Evolutionary conservation across 2,113 vertebrate species (phyloP).

Genomic region (Ifrita kowaldi): DNA sequence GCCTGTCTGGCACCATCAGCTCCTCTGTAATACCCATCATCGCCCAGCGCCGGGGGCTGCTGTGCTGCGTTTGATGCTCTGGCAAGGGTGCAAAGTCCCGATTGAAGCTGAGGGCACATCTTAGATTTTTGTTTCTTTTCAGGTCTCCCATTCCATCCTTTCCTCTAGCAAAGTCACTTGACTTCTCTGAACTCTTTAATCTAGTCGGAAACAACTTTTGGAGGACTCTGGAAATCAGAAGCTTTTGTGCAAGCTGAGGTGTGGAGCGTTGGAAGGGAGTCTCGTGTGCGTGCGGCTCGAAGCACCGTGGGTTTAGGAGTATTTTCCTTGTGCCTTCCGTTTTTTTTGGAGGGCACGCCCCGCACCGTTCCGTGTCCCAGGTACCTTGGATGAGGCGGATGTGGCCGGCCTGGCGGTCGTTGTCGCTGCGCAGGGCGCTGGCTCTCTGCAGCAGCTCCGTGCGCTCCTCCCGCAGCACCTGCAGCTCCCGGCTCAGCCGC

Average conservation of each 20-base stretch:
- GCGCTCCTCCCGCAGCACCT: conserved; percentile 42
- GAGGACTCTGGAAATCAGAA: neutral
- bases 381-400: conserved; percentile 2
- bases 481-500: conserved; percentile 53
- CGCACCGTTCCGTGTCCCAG: rapidly evolving
- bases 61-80: rapidly evolving
- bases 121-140: neutral
- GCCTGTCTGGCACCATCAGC: rapidly evolving
- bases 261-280: rapidly evolving
- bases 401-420: conserved; percentile 58
- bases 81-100: neutral
- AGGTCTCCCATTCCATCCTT: neutral
- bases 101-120: neutral
- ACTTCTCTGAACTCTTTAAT: neutral
- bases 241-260: neutral
- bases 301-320: no score
- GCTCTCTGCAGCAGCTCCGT: conserved; percentile 60
- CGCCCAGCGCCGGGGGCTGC: rapidly evolving
- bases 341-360: rapidly evolving
- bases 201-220: rapidly evolving
- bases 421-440: conserved; percentile 74
- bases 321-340: rapidly evolving
- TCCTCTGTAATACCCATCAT: rapidly evolving
- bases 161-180: neutral
- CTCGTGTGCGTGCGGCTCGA: rapidly evolving